phyloP scores from a whole-genome alignment of 2,797 vertebrate species.

The Aplochiton taeniatus region DNA sequence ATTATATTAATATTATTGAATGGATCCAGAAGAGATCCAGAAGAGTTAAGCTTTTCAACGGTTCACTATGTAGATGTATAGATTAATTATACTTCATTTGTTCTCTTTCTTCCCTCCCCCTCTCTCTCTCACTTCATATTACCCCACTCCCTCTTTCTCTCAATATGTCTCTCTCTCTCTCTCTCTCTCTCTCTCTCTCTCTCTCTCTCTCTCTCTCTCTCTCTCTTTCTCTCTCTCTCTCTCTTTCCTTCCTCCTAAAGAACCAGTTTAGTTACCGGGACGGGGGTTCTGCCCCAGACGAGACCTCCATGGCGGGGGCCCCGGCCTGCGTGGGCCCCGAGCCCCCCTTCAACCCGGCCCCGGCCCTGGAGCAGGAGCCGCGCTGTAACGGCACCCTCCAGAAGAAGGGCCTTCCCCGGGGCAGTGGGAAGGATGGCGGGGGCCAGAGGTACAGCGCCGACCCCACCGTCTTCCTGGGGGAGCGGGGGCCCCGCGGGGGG shows the following conservation, averaged over 20 bases:
- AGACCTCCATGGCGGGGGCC: constrained; percentile 57
- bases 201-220: background rate
- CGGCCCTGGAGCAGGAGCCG: constrained; percentile 78
- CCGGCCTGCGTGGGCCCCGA: constrained; percentile 72
- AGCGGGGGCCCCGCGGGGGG: constrained; percentile 74
- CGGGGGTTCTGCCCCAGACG: constrained; percentile 70
- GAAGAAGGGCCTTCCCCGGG: constrained; percentile 76
- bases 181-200: background rate
- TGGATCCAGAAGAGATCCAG: too few species aligned
- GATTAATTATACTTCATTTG: too few species aligned
- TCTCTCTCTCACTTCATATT: too few species aligned
- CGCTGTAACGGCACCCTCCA: constrained; percentile 90
- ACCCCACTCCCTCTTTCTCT: too few species aligned
- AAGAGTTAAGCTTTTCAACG: too few species aligned
- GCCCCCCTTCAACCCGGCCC: constrained; percentile 65
- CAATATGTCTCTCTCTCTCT: background rate
- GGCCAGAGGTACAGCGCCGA: constrained; percentile 94
- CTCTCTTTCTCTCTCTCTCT: background rate
- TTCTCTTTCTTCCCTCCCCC: too few species aligned
- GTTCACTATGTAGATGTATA: too few species aligned
- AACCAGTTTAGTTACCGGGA: constrained; percentile 94
- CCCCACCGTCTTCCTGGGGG: constrained; percentile 87
- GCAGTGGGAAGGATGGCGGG: constrained; percentile 80
- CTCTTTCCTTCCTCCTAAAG: constrained; percentile 58
- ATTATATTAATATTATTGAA: too few species aligned